Evolutionary conservation across 2,888 invertebrate genomes (phyloP).

Genomic region (Leptopilina drosophilae): DNA sequence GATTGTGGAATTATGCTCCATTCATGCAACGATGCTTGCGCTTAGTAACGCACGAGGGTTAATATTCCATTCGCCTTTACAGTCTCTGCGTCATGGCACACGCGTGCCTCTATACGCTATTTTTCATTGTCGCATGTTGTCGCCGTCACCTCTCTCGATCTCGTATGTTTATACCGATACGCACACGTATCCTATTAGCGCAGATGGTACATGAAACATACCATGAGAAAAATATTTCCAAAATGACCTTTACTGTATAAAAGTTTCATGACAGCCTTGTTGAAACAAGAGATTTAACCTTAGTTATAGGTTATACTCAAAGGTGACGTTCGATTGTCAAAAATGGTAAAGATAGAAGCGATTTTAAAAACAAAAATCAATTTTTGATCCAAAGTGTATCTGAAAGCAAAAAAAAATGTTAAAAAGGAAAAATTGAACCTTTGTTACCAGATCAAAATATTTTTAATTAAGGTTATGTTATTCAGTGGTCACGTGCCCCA

Average conservation of each 20-base stretch:
- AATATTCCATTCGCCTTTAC: conserved; percentile 34
- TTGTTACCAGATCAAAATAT: too few relatives aligned
- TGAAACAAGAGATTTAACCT: too few relatives aligned
- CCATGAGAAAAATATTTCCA: conserved; percentile 51
- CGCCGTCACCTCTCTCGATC: conserved; percentile 30
- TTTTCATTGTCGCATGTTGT: conserved; percentile 29
- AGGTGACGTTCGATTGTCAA: too few relatives aligned
- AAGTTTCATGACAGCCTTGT: neutral
- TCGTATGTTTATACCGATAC: conserved; percentile 21
- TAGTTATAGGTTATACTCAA: too few relatives aligned
- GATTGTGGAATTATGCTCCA: conserved; percentile 33
- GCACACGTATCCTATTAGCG: conserved; percentile 15
- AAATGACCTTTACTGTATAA: conserved; percentile 26
- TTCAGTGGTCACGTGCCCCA: too few relatives aligned
- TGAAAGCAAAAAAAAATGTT: too few relatives aligned
- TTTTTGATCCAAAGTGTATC: too few relatives aligned
- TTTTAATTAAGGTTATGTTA: too few relatives aligned
- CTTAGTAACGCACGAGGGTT: conserved; percentile 4
- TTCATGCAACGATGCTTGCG: conserved; percentile 27
- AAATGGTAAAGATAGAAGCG: too few relatives aligned
- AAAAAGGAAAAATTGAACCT: too few relatives aligned
- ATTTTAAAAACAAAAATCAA: too few relatives aligned
- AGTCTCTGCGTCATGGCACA: conserved; percentile 25
- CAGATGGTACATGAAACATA: neutral
- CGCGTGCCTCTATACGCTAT: conserved; percentile 19